phyloP scores from a whole-genome alignment of 2,888 invertebrate genomes.

The Nezara viridula region DNA sequence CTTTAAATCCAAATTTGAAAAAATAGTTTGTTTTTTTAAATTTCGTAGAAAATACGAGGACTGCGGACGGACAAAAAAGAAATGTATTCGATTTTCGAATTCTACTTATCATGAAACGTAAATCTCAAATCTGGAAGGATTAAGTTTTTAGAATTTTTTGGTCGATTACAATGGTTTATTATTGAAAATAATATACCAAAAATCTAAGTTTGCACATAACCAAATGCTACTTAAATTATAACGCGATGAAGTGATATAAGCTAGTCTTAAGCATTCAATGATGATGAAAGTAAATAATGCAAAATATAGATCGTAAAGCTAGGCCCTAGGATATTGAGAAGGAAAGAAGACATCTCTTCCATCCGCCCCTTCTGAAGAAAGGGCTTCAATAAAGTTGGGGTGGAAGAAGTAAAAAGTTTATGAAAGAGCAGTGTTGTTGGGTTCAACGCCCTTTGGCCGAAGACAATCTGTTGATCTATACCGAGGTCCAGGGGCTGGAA shows the following conservation, averaged over 20 bases:
- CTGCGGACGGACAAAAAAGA: no score
- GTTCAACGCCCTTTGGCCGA: slow-evolving; percentile 29
- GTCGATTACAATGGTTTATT: no score
- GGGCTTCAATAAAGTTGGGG: slow-evolving; percentile 17
- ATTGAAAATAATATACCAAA: no score
- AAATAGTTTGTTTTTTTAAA: no score
- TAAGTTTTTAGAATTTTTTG: no score
- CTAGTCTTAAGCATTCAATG: neutral
- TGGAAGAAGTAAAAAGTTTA: slow-evolving; percentile 37
- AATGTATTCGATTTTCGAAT: no score
- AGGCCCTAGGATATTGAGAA: neutral
- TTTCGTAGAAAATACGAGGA: no score
- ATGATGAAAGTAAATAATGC: neutral
- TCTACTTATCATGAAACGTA: no score
- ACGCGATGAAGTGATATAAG: neutral
- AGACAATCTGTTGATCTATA: slow-evolving; percentile 25
- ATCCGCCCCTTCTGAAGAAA: neutral
- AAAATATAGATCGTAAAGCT: neutral
- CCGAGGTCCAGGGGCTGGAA: neutral
- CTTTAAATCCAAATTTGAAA: no score
- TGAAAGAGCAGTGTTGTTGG: neutral
- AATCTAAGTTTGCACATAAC: no score
- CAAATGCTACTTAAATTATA: no score
- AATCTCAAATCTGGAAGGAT: no score
- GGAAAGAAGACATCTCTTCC: neutral